Evolutionary conservation across 2,888 invertebrate genomes (phyloP), one percentile per base, ranked within the genome.

Genomic region (Athalia cordata): DNA sequence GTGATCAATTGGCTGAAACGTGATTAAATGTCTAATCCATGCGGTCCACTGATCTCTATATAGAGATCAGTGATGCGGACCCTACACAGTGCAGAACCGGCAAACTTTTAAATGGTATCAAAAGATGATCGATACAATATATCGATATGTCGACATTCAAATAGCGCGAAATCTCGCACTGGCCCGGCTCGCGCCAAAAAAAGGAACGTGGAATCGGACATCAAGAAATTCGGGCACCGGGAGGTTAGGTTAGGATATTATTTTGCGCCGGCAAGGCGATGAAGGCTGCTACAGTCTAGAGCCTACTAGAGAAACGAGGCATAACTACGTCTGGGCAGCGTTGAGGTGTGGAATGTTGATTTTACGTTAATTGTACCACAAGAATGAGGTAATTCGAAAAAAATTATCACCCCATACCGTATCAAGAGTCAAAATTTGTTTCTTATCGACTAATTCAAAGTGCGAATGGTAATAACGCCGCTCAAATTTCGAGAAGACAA

Each of bases 131-230:
- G 5, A 62, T 8, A 13, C 5, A 8, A 45, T 9, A 3, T 65
- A 45, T 9, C 5, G 43, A 49, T 49, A 7, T 47, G 13, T 13
- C 57, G 59, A 7, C 59, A 47, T 72, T 72, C 59, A 72, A 72
- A 72, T 59, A 59, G n/a, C 72, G 72, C 75, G 64, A 64, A 75
- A 64, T 75, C 0, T 50, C 45, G 62, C 29, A 50, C 75, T 50
- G 62, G 50, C 62, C n/a, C 15, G 50, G 3, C 61, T 62, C 68
- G 77, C 77, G 77, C 77, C 77, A 77, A 77, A 77, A 77, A 5
- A 50, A 29, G 77, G 62, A 77, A 77, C 77, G 62, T 15, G 77
- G 77, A 77, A 77, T 52, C 29, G 77, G 77, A 77, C 66, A 6
- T 29, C 5, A 13, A 67, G 45, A 49, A 61, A 13, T 59, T 45